Conservation (phyloP, 2,797 vertebrate genomes). For the Eulemur coronatus region DNA sequence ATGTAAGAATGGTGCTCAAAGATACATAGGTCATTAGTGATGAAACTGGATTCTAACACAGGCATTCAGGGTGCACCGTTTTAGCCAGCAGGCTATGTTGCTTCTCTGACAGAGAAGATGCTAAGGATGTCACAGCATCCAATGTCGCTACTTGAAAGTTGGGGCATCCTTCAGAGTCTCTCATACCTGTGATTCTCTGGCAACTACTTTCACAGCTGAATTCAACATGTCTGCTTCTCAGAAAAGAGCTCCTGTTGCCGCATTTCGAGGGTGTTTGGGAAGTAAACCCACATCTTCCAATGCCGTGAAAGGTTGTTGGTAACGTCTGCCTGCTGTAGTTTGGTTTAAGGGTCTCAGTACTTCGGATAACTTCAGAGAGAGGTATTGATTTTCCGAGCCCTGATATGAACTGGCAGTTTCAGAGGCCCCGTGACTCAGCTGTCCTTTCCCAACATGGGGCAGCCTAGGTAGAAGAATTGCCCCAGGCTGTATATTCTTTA, state of each 20-base stretch:
- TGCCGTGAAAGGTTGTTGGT: background rate
- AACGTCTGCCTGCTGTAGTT: constrained; percentile 4
- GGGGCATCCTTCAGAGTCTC: constrained; percentile 31
- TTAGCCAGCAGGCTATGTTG: too few relatives aligned
- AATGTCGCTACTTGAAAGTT: background rate
- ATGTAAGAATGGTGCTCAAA: background rate
- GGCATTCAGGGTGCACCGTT: background rate
- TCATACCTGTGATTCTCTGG: background rate
- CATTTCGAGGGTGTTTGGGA: constrained; percentile 14
- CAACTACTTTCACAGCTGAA: background rate
- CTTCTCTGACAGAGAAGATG: background rate
- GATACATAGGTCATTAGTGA: background rate
- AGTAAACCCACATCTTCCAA: constrained; percentile 27
- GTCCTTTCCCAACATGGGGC: background rate
- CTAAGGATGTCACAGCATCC: too few relatives aligned
- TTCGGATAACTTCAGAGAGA: constrained; percentile 67
- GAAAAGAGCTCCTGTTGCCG: background rate
- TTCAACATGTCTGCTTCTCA: background rate
- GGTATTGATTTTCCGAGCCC: constrained; percentile 75
- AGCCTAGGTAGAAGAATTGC: background rate
- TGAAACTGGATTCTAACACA: too few relatives aligned
- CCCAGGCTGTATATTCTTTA: background rate
- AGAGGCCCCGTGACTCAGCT: constrained; percentile 67
- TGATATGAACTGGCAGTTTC: constrained; percentile 67
- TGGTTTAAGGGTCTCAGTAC: constrained; percentile 58